phyloP scores from a whole-genome alignment of 2,888 invertebrate genomes.

The Tuberolachnus salignus region DNA sequence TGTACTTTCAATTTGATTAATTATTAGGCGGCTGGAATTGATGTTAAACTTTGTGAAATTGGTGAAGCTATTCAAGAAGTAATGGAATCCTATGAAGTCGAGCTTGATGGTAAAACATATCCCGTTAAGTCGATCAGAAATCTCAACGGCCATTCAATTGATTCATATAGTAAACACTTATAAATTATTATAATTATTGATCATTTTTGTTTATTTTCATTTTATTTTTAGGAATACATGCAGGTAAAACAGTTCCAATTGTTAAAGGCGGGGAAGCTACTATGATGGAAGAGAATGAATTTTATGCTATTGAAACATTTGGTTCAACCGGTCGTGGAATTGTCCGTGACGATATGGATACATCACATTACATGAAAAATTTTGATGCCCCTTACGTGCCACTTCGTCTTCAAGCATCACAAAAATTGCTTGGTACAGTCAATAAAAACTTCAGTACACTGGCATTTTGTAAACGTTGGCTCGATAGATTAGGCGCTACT shows the following conservation, averaged over 20 bases:
- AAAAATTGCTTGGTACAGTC: conserved; percentile 86
- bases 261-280: conserved; percentile 98
- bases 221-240: conserved; percentile 74
- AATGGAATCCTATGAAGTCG: conserved; percentile 99
- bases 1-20: neutral
- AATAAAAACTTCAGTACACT: conserved; percentile 97
- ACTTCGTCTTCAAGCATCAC: conserved; percentile 88
- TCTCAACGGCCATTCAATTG: conserved; percentile 98
- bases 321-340: conserved; percentile 94
- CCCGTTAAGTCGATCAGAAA: conserved; percentile 97
- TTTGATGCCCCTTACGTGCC: conserved; percentile 93
- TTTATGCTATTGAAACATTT: conserved; percentile 99
- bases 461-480: conserved; percentile 98
- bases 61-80: conserved; percentile 97
- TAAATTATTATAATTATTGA: neutral
- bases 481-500: conserved; percentile 94
- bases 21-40: conserved; percentile 84
- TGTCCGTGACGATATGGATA: conserved; percentile 99
- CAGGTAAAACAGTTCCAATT: conserved; percentile 99
- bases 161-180: conserved; percentile 84
- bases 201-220: conserved; percentile 41
- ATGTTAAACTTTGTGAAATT: conserved; percentile 95
- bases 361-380: conserved; percentile 99
- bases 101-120: conserved; percentile 93
- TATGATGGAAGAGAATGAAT: conserved; percentile 98